These are phyloP conservation scores for Ctena decussata DNA, from an alignment of 2,888 invertebrate genomes.

Conservation along the genomic window DNA sequence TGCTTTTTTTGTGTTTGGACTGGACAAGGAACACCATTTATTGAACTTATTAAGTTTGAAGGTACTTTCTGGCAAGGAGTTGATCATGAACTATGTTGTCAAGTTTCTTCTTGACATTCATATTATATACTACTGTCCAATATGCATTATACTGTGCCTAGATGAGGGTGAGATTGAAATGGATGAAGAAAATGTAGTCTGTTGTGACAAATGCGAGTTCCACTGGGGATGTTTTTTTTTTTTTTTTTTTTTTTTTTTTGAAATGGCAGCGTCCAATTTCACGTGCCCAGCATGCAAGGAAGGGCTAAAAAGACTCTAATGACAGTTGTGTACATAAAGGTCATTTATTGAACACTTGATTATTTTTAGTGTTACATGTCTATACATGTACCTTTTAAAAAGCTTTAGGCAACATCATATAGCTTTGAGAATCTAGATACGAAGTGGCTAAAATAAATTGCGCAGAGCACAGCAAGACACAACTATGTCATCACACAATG, in stretches of 20 bases:
- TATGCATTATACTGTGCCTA: too few species aligned
- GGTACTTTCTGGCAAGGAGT: not conserved
- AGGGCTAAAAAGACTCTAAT: not conserved
- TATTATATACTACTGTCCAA: too few species aligned
- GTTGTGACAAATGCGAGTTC: not conserved
- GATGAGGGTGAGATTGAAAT: too few species aligned
- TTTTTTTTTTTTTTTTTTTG: not conserved
- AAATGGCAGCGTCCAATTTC: not conserved
- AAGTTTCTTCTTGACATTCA: not conserved
- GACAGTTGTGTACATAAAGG: not conserved
- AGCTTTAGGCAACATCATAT: too few species aligned
- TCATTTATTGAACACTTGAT: too few species aligned
- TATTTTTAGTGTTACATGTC: too few species aligned
- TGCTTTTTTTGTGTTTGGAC: not conserved
- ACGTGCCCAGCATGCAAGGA: not conserved
- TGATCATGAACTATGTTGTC: not conserved
- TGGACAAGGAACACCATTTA: not conserved
- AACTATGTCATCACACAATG: conserved; percentile 45
- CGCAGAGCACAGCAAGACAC: conserved; percentile 44
- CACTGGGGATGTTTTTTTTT: conserved; percentile 10
- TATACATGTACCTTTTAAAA: too few species aligned
- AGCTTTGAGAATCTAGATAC: not conserved
- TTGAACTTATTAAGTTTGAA: not conserved
- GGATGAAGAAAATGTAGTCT: too few species aligned
- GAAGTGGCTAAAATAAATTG: conserved; percentile 44